Conservation (phyloP, 2,113 vertebrate species). For the Elgaria multicarinata region DNA sequence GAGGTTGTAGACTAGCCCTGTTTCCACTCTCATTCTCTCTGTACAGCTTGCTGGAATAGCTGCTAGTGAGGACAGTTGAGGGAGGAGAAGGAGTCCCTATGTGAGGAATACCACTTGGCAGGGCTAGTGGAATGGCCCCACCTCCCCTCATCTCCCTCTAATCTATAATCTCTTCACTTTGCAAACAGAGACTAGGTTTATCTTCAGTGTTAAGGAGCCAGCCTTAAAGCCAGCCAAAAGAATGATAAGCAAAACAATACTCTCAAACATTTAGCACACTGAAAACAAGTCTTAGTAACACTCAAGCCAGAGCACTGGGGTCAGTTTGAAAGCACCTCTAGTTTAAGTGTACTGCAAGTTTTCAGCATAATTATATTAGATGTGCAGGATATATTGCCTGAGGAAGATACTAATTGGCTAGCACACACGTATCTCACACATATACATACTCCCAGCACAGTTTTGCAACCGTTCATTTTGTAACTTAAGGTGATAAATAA, state of each 20-base stretch:
- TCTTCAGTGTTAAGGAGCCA: background rate
- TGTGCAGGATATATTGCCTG: background rate
- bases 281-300: background rate
- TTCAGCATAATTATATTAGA: background rate
- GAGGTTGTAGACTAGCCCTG: too few species aligned
- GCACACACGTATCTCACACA: too few species aligned
- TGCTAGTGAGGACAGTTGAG: too few species aligned
- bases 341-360: background rate
- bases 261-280: background rate
- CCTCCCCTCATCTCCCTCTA: background rate
- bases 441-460: too few species aligned
- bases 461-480: too few species aligned
- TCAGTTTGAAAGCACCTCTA: background rate
- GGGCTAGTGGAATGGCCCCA: too few species aligned
- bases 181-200: background rate
- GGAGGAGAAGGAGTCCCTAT: too few species aligned
- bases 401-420: background rate
- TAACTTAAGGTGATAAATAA: too few species aligned
- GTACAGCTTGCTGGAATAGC: too few species aligned
- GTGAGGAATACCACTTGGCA: too few species aligned
- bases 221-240: background rate
- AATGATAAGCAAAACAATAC: background rate
- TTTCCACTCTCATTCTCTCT: too few species aligned
- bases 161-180: background rate
- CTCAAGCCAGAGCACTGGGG: background rate